Base-by-base conservation (phyloP, 2,113 vertebrate species). In the Semicossyphus pulcher region DNA sequence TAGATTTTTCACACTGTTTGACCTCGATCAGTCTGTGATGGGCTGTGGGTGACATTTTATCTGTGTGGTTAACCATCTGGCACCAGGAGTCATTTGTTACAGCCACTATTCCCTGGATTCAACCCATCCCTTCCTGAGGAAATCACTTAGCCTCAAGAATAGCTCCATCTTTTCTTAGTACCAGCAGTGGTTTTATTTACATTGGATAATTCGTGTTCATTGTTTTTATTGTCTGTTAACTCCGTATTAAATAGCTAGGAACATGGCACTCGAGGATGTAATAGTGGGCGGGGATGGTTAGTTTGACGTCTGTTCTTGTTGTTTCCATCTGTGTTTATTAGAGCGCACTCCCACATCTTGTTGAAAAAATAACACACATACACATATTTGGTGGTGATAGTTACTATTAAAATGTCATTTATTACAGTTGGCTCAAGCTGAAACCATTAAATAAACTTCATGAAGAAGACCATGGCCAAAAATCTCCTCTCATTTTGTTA, bases 71-170 rank as follows among this genome's bases (percentile, higher is more conserved):
- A 62, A 72, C 71, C 65, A 39, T 28, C 44, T 64, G 80, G 81
- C 80, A 80, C 85, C 84, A 85, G 60, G 56, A 73, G 3, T 70
- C 45, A 61, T 88, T 84, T 71, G 66, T 73, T 31, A 23, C 11
- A 44, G 37, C 77, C 80, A 56, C 70, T 48, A 0, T 45, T 25
- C 47, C 21, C 29, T 36, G 71, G 36, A 52, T 59, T 68, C 45
- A 54, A 74, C 74, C 77, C 76, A 58, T 45, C 81, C 72, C 76
- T 81, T 81, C 65, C 67, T 73, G 71, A 62, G 82, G 68, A 86
- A 89, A 81, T 86, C 48, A 69, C 18, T 82, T 51, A 68, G 37
- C 42, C 52, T 78, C 51, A 42, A 77, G 36, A 69, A 65, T 53
- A 57, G 48, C 21, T 31, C 25, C 23, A 77, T 76, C 21, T 76